A percentile compares a stretch with the other conserved stretches of the same genome.
Evolutionary conservation across 2,797 vertebrate species (phyloP).

Genomic region (Botia kubotai): DNA sequence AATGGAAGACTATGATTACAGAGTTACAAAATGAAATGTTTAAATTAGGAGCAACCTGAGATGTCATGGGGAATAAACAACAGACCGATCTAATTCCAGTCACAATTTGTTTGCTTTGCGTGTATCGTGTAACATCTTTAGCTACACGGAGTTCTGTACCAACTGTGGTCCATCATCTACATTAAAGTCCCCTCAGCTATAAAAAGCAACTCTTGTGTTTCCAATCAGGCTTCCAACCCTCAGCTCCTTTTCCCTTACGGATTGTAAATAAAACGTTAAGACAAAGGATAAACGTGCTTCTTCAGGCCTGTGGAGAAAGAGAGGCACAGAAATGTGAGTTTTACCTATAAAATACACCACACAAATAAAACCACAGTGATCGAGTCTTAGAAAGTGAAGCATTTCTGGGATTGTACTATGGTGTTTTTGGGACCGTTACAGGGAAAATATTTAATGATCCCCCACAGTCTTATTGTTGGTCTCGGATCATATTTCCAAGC

Average conservation of each 20-base stretch:
- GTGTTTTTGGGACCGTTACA: conserved; percentile 28
- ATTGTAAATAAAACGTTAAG: conserved; percentile 16
- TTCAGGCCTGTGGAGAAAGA: background rate
- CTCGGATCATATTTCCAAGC: conserved; percentile 27
- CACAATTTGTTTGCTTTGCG: conserved; percentile 5
- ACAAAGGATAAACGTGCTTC: background rate
- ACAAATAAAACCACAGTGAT: background rate
- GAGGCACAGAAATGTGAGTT: background rate
- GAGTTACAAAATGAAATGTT: conserved; percentile 22
- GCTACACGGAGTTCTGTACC: background rate
- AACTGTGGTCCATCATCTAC: background rate
- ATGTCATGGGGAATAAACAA: background rate
- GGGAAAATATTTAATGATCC: conserved; percentile 40
- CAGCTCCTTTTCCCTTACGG: background rate
- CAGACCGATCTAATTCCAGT: background rate
- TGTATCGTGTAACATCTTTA: background rate
- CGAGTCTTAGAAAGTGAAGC: background rate
- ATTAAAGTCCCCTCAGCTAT: background rate
- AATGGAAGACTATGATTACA: background rate
- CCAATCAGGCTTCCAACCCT: conserved; percentile 11
- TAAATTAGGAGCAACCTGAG: conserved; percentile 10
- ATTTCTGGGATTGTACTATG: background rate
- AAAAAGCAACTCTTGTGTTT: conserved; percentile 16
- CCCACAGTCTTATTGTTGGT: conserved; percentile 27
- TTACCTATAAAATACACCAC: conserved; percentile 5